Percentiles rank a stretch among this genome's conserved stretches.
These are phyloP conservation scores for Gymnorhina tibicen DNA, from an alignment of 2,113 vertebrate species.

Conservation along the genomic window DNA sequence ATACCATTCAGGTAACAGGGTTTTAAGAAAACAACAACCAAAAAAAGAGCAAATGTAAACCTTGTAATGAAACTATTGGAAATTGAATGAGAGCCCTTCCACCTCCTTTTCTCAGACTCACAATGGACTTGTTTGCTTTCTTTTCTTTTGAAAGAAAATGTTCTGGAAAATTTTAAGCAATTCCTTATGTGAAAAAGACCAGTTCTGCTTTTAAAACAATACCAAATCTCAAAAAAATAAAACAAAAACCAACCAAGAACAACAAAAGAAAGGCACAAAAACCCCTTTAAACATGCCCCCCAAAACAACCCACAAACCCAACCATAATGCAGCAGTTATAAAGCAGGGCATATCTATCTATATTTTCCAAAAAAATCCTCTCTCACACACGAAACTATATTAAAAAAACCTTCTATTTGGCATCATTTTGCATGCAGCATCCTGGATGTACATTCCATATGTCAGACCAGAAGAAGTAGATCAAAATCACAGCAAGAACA, in stretches of 20 bases:
- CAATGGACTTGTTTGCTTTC: not conserved
- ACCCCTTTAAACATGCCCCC: rapidly evolving
- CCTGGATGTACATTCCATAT: not conserved
- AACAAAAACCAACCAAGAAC: not conserved
- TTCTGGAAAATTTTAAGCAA: not conserved
- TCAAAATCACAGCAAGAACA: not conserved
- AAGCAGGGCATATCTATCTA: not conserved
- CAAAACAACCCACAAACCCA: not conserved
- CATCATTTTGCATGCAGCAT: not conserved
- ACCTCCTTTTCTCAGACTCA: not conserved
- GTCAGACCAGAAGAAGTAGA: not conserved
- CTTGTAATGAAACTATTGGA: not conserved
- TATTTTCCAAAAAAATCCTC: not conserved
- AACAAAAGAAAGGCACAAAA: not conserved
- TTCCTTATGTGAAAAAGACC: not conserved
- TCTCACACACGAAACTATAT: not conserved
- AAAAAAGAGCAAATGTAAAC: not conserved
- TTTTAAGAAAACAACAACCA: not conserved
- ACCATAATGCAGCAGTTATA: not conserved
- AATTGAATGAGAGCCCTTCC: not conserved
- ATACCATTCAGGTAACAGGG: not conserved
- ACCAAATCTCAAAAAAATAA: not conserved
- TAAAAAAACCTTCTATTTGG: not conserved
- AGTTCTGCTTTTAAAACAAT: not conserved
- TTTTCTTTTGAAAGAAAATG: not conserved